Base-by-base conservation (phyloP, 2,888 invertebrate genomes). In the Eilema griseolum region DNA sequence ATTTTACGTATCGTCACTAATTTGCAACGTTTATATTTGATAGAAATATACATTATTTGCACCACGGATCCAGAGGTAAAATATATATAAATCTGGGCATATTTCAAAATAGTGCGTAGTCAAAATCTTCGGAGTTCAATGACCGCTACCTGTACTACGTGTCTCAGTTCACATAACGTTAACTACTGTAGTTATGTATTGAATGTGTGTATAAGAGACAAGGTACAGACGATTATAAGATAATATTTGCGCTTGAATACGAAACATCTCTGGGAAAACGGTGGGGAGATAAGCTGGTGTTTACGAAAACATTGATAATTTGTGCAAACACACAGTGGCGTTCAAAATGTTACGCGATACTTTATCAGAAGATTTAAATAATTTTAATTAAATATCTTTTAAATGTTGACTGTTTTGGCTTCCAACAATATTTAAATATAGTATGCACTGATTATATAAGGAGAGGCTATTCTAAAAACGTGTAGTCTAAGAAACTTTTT, bases 161-260 rank as follows among this genome's bases (percentile, higher is more conserved):
- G 52, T 16, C 52, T 52, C 46, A 20, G 2, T n/a, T 52, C 52
- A 2, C 52, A 52, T 20, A 52, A 52, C 52, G n/a, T 10, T 52
- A 52, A n/a, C 52, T 52, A 52, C n/a, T 52, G n/a, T 52, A 52
- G 52, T 52, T 52, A 52, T 52, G 52, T n/a, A 52, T 52, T 8
- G 20, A 52, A 46, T 46, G 46, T 46, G 46, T 46, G 20, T 46
- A 20, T 46, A 46, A 46, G 16, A 46, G 41, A 20, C 20, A 20
- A 20, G 20, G n/a, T n/a, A 52, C 10, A 10, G 20, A 52, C 0
- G n/a, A n/a, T 52, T 52, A 52, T n/a, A 52, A 52, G n/a, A 52
- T 52, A 52, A 52, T n/a, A 52, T 52, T 52, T 52, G 20, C n/a
- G 52, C 52, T n/a, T 52, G 52, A 52, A n/a, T 52, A 20, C 52